Conservation (phyloP, 35 echinoderm and acorn worm genomes). For the Hemicentrotus pulcherrimus region DNA sequence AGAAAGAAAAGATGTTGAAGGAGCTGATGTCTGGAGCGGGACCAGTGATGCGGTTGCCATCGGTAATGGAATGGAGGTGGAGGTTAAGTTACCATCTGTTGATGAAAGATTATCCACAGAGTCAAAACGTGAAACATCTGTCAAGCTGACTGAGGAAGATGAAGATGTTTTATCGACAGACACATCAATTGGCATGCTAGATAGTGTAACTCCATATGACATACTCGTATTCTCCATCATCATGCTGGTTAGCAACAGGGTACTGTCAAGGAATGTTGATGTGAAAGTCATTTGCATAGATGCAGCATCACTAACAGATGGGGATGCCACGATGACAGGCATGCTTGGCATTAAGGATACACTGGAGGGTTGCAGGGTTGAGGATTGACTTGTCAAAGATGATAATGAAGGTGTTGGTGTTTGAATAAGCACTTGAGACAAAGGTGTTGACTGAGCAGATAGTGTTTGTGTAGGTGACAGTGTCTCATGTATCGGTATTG, state of each 20-base stretch:
- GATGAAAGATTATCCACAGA: conserved; percentile 8
- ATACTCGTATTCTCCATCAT: neutral
- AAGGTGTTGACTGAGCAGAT: neutral
- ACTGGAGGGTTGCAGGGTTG: neutral
- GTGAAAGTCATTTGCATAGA: neutral
- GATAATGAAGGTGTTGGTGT: conserved; percentile 19
- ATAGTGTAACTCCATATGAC: neutral
- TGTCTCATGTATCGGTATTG: neutral
- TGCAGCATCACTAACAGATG: neutral
- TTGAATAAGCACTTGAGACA: conserved; percentile 5
- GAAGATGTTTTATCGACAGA: conserved; percentile 3
- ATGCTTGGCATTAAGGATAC: neutral
- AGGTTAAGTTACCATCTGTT: neutral
- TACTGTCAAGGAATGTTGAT: neutral
- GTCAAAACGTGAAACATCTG: neutral
- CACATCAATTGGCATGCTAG: conserved; percentile 25
- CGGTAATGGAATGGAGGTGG: neutral
- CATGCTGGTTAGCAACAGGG: neutral
- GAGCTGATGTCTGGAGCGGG: neutral
- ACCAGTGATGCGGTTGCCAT: neutral
- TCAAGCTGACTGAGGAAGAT: neutral
- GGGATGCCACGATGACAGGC: neutral
- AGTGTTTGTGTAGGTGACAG: neutral
- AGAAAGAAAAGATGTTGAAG: neutral
- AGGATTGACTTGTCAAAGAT: neutral